Base-by-base conservation (phyloP, 2,888 invertebrate species). In the Calameuta filiformis region DNA sequence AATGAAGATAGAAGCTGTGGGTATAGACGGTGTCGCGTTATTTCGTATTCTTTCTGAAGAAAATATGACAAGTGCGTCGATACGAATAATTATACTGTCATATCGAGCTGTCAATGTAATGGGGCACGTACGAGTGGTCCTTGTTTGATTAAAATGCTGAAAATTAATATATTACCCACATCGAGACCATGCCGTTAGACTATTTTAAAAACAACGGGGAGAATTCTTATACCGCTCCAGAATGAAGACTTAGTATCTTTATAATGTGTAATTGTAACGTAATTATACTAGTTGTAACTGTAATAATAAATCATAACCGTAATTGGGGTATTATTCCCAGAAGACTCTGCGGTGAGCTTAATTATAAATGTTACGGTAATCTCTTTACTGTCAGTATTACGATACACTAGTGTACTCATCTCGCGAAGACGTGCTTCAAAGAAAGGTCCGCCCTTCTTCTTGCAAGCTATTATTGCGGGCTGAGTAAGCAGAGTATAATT, bases 361-460 rank as follows among this genome's bases (percentile, higher is more conserved):
- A 87, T 87, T 85, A 88, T 87, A 85, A 85, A 81, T 80, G 83
- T 81, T 75, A 86, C 87, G 84, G 87, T 89, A 90, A 90, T 90
- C 89, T 90, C 90, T 90, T 90, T 90, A 90, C 90, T 90, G 89
- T 89, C 91, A 91, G 91, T 90, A 91, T 91, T 91, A 91, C 87
- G 84, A 88, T 88, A 87, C 86, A 86, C 87, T 89, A 89, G 89
- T 87, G 84, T 87, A 88, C 86, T 87, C 85, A 88, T 86, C 87
- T 88, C 86, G 86, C 82, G 84, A 83, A 81, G 78, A 85, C 83
- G 30, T 79, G 86, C 80, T 81, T 80, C 77, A 31, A 15, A 73
- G 12, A 68, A 73, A 35, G 6, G 15, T 40, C 31, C 31, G 77
- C 75, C 68, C 76, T 73, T 68, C 73, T 75, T 76, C 76, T 75